phyloP scores from a whole-genome alignment of 2,113 vertebrate genomes.

The Cyprinodon variegatus region DNA sequence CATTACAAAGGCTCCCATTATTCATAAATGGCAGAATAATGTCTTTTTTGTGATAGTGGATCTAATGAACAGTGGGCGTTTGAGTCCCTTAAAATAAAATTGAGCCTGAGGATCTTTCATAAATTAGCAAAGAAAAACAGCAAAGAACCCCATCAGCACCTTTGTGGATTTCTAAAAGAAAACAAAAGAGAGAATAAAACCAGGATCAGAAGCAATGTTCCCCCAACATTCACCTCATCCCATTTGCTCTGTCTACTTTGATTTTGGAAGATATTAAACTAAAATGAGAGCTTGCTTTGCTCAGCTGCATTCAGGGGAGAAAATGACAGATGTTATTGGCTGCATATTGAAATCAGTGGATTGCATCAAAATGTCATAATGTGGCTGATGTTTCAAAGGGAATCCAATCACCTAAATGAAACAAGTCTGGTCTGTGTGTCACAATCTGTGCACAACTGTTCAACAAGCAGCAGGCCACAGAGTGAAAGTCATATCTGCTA shows the following conservation, averaged over 20 bases:
- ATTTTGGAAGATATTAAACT: constrained; percentile 74
- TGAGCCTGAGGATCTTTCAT: constrained; percentile 56
- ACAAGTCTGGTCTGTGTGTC: constrained; percentile 1
- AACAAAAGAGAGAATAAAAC: constrained; percentile 10
- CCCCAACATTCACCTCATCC: constrained; percentile 23
- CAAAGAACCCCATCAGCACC: constrained; percentile 43
- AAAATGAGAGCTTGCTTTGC: constrained; percentile 35
- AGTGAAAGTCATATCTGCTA: constrained; percentile 21
- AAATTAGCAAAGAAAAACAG: constrained; percentile 44
- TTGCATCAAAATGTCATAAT: constrained; percentile 50
- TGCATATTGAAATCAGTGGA: constrained; percentile 45
- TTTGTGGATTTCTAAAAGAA: constrained; percentile 49
- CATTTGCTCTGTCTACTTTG: constrained; percentile 44
- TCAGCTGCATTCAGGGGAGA: not conserved
- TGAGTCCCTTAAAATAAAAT: constrained; percentile 56
- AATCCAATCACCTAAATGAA: constrained; percentile 39
- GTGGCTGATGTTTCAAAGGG: constrained; percentile 32
- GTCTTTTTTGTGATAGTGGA: constrained; percentile 29
- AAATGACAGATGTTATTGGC: constrained; percentile 14
- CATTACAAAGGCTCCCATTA: constrained; percentile 53
- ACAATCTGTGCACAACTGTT: not conserved
- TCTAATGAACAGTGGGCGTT: constrained; percentile 57
- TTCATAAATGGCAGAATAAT: constrained; percentile 59
- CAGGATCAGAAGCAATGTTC: constrained; percentile 64
- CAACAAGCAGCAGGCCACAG: constrained; percentile 30